Evolutionary conservation across 2,797 vertebrate genomes (phyloP).

Genomic region (Brachymystax lenok): DNA sequence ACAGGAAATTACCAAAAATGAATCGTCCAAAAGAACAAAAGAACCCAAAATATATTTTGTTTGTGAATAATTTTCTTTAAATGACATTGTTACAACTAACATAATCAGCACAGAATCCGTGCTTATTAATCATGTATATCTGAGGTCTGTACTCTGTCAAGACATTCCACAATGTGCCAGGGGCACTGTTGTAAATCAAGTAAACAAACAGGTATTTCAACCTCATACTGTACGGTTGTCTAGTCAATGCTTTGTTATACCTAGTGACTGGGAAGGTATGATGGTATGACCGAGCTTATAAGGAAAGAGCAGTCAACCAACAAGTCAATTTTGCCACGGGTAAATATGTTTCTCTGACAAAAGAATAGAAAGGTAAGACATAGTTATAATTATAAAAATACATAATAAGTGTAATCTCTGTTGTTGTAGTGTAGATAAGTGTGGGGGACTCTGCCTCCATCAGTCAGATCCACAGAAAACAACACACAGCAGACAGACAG

Average conservation of each 20-base stretch:
- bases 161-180: not conserved
- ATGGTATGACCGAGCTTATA: not conserved
- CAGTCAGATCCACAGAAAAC: not conserved
- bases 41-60: constrained; percentile 9
- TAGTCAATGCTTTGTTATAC: not conserved
- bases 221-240: not conserved
- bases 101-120: not conserved
- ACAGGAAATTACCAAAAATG: not conserved
- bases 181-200: constrained; percentile 1
- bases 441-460: constrained; percentile 4
- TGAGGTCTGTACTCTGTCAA: not conserved
- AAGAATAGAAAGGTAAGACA: constrained; percentile 25
- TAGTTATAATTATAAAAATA: not conserved
- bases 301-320: not conserved
- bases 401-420: not conserved
- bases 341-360: constrained; percentile 21
- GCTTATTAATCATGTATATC: not conserved
- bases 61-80: not conserved
- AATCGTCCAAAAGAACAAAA: constrained; percentile 5
- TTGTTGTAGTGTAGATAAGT: not conserved
- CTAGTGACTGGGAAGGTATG: not conserved
- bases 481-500: not conserved
- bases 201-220: constrained; percentile 4
- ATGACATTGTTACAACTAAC: not conserved
- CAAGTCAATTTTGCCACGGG: not conserved